Conservation (phyloP, 1,140 invertebrate genomes). For the Parapsyche elsis region DNA sequence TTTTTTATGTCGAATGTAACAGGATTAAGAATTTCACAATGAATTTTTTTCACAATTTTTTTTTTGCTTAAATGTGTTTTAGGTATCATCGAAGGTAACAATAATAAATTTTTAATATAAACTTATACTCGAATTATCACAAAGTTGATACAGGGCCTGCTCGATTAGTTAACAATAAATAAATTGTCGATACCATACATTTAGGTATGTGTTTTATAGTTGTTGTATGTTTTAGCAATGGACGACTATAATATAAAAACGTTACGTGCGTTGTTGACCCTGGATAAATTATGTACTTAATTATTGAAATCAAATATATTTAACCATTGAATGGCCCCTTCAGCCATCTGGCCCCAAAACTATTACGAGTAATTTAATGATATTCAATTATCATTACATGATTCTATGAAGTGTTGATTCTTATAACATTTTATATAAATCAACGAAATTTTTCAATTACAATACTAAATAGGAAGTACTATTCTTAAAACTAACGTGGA, state of each 20-base stretch:
- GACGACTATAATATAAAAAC: not conserved
- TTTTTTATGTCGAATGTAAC: too few species aligned
- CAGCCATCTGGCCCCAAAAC: not conserved
- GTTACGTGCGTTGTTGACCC: not conserved
- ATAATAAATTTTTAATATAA: not conserved
- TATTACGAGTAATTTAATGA: conserved; percentile 9
- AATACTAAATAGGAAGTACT: not conserved
- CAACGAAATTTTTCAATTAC: not conserved
- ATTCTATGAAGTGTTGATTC: not conserved
- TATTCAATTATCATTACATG: conserved; percentile 5
- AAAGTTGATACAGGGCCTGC: conserved; percentile 10
- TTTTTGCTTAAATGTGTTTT: too few species aligned
- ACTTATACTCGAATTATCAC: conserved; percentile 21
- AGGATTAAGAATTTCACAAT: too few species aligned
- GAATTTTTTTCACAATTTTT: too few species aligned
- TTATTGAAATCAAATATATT: not conserved
- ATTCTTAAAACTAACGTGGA: conserved; percentile 6
- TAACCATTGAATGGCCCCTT: conserved; percentile 11
- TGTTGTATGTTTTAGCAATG: not conserved
- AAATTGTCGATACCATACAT: too few species aligned
- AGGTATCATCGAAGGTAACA: not conserved
- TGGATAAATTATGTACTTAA: not conserved
- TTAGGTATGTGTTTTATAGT: not conserved
- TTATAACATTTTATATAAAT: not conserved
- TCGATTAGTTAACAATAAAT: not conserved